Evolutionary conservation across 2,797 vertebrate genomes (phyloP).

Genomic region (Poeciliopsis gracilis): DNA sequence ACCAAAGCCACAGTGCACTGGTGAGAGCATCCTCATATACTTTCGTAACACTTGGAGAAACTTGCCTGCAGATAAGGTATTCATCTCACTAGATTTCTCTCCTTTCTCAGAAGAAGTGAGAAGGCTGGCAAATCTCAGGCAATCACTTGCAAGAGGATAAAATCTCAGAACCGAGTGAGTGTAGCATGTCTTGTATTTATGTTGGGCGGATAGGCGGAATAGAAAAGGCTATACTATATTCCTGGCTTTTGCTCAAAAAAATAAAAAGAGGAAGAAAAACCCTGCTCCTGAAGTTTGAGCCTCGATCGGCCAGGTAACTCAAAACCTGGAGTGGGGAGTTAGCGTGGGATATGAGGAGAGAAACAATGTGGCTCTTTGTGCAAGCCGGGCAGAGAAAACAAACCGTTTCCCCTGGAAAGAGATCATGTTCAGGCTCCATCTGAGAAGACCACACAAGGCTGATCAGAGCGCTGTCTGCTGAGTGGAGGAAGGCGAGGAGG

Average conservation of each 20-base stretch:
- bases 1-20: slow-evolving; percentile 27
- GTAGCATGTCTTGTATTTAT: slow-evolving; percentile 62
- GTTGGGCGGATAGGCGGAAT: slow-evolving; percentile 57
- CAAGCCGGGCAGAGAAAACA: slow-evolving; percentile 79
- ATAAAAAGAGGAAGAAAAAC: slow-evolving; percentile 54
- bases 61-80: slow-evolving; percentile 36
- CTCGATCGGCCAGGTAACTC: slow-evolving; percentile 76
- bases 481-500: slow-evolving; percentile 32
- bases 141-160: slow-evolving; percentile 54
- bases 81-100: slow-evolving; percentile 48
- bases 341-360: slow-evolving; percentile 77
- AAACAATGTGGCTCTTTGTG: slow-evolving; percentile 83
- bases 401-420: slow-evolving; percentile 82
- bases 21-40: slow-evolving; percentile 20
- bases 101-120: slow-evolving; percentile 38
- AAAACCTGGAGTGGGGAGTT: slow-evolving; percentile 79
- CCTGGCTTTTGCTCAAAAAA: slow-evolving; percentile 72
- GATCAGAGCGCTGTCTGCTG: slow-evolving; percentile 76
- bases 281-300: slow-evolving; percentile 77
- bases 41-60: slow-evolving; percentile 27
- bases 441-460: slow-evolving; percentile 83
- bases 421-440: slow-evolving; percentile 80
- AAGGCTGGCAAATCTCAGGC: slow-evolving; percentile 52
- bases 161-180: slow-evolving; percentile 50
- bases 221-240: slow-evolving; percentile 66